phyloP scores from a whole-genome alignment of 1,140 invertebrate species.

The Cephus cinctus region DNA sequence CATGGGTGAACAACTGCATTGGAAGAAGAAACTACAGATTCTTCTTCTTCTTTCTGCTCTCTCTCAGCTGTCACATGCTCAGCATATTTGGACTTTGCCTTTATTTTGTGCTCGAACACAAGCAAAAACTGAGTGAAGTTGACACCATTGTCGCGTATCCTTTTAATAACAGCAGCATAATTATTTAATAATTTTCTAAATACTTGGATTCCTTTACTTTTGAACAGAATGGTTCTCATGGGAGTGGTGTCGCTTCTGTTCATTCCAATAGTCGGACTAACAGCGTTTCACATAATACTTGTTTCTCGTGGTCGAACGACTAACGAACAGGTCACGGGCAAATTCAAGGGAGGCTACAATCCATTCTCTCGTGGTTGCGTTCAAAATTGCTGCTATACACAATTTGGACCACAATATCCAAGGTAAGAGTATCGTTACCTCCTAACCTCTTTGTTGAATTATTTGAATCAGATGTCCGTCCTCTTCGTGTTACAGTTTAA shows the following conservation, averaged over 20 bases:
- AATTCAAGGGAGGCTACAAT: conserved; percentile 96
- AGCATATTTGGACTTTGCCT: conserved; percentile 93
- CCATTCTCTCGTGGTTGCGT: conserved; percentile 93
- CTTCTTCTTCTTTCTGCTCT: conserved; percentile 97
- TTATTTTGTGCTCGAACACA: conserved; percentile 86
- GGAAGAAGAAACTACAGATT: conserved; percentile 97
- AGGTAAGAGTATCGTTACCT: conserved; percentile 65
- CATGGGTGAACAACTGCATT: conserved; percentile 99
- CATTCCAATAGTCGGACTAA: conserved; percentile 96
- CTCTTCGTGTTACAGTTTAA: conserved; percentile 41
- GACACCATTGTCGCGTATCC: conserved; percentile 91
- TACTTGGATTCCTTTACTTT: conserved; percentile 52
- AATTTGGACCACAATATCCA: conserved; percentile 95
- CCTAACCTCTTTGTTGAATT: neutral
- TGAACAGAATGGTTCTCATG: conserved; percentile 84
- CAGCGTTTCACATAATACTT: conserved; percentile 96
- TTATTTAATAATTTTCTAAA: neutral
- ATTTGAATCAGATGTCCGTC: neutral
- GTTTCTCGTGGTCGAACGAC: conserved; percentile 98
- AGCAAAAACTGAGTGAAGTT: conserved; percentile 75
- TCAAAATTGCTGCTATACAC: conserved; percentile 91
- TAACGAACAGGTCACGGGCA: conserved; percentile 99
- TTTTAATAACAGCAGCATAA: conserved; percentile 48
- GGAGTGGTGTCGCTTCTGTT: conserved; percentile 85
- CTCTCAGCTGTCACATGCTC: conserved; percentile 95